Evolutionary conservation across 2,888 invertebrate species (phyloP), one percentile per base, ranked within the genome.

Genomic region (Nipponacmea schrenckii): DNA sequence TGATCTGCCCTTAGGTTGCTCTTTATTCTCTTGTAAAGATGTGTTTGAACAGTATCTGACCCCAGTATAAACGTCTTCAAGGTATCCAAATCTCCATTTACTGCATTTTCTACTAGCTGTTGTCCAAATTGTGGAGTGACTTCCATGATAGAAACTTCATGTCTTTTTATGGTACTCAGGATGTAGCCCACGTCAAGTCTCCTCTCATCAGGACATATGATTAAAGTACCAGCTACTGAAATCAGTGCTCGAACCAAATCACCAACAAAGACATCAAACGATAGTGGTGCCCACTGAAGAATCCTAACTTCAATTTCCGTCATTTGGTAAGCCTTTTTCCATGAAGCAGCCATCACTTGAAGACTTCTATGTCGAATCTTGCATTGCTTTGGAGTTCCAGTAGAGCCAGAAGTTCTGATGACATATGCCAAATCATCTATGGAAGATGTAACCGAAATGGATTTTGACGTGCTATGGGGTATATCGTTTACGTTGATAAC

Each of bases 321-420:
- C n/a, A 69, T 27, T 50, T 62, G 27, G 66, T 70, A 70, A 26
- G 24, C 56, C 17, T 31, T n/a, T 46, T n/a, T 65, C 70, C 70
- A 70, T 5, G 70, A 64, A 7, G 50, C 0, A 15, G 70, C 48
- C 26, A 70, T 27, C 2, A 65, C 48, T 24, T 65, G 46, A 17
- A 70, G 56, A n/a, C 45, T 46, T 50, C 44, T 65, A 31, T 70
- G 70, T n/a, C 48, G 20, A 15, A 66, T 39, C 20, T 15, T 24
- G 26, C 62, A 63, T 39, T 56, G 46, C 39, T 70, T 70, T 56
- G 70, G 70, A 65, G 46, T 70, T 15, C 70, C 70, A 12, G 70
- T 70, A 24, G 70, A 70, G 8, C 70, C 70, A 17, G 70, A 70
- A 26, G 70, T 70, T 44, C 62, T 45, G 17, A 70, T 70, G n/a